Conservation (phyloP, 1,140 invertebrate species). For the Portunus trituberculatus region DNA sequence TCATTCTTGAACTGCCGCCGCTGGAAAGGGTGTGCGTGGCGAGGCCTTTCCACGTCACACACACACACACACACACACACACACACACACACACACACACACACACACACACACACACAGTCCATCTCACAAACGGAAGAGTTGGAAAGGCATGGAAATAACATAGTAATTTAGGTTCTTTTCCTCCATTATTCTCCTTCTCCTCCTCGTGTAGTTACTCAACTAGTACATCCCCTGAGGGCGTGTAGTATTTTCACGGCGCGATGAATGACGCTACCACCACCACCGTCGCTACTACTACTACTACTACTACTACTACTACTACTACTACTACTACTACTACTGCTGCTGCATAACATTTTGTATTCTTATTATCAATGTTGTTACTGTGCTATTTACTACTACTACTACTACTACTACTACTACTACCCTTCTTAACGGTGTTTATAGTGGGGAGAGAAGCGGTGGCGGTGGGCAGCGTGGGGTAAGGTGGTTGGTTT, state of each 20-base stretch:
- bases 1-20: not conserved
- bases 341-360: not conserved
- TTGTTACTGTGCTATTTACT: not conserved
- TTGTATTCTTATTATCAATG: too few relatives aligned
- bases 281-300: not conserved
- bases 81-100: not conserved
- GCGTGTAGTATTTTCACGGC: too few relatives aligned
- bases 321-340: not conserved
- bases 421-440: not conserved
- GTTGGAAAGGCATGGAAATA: not conserved
- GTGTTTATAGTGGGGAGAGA: not conserved
- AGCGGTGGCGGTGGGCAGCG: not conserved
- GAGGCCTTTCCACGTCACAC: not conserved
- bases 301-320: not conserved
- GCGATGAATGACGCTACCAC: too few relatives aligned
- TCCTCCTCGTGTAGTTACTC: not conserved
- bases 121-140: too few relatives aligned
- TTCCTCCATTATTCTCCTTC: not conserved
- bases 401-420: not conserved
- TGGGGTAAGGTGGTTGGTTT: not conserved
- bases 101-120: too few relatives aligned
- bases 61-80: conserved; percentile 21
- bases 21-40: too few relatives aligned
- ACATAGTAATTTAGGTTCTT: not conserved
- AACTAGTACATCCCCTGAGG: not conserved